A percentile compares a stretch with the other conserved stretches of the same genome.
These are phyloP conservation scores for Xestoiulus laeticollis DNA, from an alignment of 2,888 invertebrate species.

Conservation along the genomic window DNA sequence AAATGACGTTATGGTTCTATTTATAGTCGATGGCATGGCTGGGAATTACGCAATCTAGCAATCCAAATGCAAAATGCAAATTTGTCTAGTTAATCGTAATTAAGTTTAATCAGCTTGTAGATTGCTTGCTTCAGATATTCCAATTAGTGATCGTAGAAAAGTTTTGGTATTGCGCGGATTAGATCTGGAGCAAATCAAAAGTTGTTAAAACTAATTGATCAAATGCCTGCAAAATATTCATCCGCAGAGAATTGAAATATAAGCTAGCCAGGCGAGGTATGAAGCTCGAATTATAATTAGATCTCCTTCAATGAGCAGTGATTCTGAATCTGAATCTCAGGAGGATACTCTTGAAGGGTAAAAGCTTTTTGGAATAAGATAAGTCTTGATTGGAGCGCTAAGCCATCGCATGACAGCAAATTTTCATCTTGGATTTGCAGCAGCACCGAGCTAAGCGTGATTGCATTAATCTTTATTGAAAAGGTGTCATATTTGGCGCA, in stretches of 20 bases:
- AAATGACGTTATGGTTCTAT: slow-evolving; percentile 16
- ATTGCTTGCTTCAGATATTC: not conserved
- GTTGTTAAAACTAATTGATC: slow-evolving; percentile 30
- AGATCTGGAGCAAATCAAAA: slow-evolving; percentile 14
- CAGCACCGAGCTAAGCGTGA: not conserved
- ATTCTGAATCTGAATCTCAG: not conserved
- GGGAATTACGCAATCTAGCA: not conserved
- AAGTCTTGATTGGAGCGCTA: slow-evolving; percentile 13
- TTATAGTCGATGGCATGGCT: slow-evolving; percentile 9
- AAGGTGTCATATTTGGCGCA: not conserved
- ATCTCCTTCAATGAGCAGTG: slow-evolving; percentile 17
- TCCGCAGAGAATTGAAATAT: slow-evolving; percentile 2
- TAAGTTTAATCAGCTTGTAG: not conserved
- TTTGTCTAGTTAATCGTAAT: slow-evolving; percentile 24
- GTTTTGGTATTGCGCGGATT: not conserved
- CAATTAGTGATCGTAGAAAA: not conserved
- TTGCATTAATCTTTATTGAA: not conserved
- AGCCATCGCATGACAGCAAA: not conserved
- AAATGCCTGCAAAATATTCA: not conserved
- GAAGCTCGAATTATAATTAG: slow-evolving; percentile 38
- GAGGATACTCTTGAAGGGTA: slow-evolving; percentile 1
- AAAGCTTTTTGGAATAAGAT: not conserved
- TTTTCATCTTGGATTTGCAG: not conserved
- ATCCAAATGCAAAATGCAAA: not conserved
- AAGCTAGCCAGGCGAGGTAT: slow-evolving; percentile 27